These are phyloP conservation scores for Protonibea diacanthus DNA, from an alignment of 2,797 vertebrate species.

Conservation along the genomic window DNA sequence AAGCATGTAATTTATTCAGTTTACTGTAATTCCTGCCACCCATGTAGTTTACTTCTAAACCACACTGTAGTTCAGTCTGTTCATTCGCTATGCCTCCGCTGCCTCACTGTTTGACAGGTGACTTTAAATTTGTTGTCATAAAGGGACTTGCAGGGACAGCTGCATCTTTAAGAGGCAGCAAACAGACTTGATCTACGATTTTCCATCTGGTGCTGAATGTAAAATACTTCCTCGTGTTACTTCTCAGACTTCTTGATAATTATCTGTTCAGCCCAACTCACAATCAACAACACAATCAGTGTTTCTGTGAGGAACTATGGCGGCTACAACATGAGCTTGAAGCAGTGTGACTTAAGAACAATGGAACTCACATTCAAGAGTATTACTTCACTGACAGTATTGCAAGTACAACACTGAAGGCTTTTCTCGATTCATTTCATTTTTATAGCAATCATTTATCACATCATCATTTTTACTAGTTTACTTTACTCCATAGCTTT, in stretches of 20 bases:
- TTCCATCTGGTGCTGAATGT: background rate
- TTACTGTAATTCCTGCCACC: background rate
- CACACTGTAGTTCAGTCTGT: background rate
- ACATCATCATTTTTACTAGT: no score
- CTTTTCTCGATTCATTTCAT: background rate
- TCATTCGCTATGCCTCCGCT: background rate
- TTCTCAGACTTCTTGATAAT: background rate
- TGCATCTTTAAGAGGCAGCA: background rate
- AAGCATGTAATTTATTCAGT: background rate
- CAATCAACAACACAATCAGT: no score
- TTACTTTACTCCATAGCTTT: no score
- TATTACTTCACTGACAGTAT: no score
- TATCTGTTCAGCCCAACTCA: background rate
- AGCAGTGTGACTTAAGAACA: background rate
- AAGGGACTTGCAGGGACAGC: background rate
- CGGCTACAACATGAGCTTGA: background rate
- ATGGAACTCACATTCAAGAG: no score
- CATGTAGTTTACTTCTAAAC: background rate
- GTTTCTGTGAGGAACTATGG: no score
- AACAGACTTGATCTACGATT: background rate
- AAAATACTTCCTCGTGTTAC: background rate
- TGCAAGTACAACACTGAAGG: no score
- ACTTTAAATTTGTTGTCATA: conserved; percentile 15
- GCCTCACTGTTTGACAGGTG: background rate
- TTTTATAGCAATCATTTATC: no score